phyloP scores from a whole-genome alignment of 2,888 invertebrate species.

The Netelia melanura region DNA sequence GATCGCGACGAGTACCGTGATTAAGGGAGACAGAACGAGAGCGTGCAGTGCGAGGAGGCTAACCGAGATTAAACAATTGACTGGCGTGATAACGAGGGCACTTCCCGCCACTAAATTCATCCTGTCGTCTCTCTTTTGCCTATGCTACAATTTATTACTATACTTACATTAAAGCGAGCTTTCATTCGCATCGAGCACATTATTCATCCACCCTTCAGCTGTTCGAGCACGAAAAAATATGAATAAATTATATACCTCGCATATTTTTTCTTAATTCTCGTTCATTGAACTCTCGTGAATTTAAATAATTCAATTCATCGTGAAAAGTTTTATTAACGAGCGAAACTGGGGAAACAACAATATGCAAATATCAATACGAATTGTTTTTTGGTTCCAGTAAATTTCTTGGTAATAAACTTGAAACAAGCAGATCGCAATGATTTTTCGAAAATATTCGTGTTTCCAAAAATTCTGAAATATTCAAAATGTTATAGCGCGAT shows the following conservation, averaged over 20 bases:
- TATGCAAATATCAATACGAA: no score
- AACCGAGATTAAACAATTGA: constrained; percentile 83
- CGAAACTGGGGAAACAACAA: constrained; percentile 19
- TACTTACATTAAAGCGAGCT: not conserved
- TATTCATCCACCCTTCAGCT: constrained; percentile 66
- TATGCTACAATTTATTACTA: not conserved
- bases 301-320: no score
- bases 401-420: no score
- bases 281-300: no score
- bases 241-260: no score
- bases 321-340: not conserved
- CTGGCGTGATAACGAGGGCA: constrained; percentile 83
- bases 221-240: constrained; percentile 26
- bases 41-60: constrained; percentile 67
- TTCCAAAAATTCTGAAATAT: no score
- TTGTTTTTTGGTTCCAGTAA: no score
- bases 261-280: no score
- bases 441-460: no score
- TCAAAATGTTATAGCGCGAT: no score
- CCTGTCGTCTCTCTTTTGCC: constrained; percentile 72
- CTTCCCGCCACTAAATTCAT: constrained; percentile 83
- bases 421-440: no score
- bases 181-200: not conserved
- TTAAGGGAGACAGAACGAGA: constrained; percentile 46
- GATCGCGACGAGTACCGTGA: constrained; percentile 50